Evolutionary conservation across 1,140 invertebrate species (phyloP), one percentile per base, ranked within the genome.

Genomic region (Papilio glaucus): DNA sequence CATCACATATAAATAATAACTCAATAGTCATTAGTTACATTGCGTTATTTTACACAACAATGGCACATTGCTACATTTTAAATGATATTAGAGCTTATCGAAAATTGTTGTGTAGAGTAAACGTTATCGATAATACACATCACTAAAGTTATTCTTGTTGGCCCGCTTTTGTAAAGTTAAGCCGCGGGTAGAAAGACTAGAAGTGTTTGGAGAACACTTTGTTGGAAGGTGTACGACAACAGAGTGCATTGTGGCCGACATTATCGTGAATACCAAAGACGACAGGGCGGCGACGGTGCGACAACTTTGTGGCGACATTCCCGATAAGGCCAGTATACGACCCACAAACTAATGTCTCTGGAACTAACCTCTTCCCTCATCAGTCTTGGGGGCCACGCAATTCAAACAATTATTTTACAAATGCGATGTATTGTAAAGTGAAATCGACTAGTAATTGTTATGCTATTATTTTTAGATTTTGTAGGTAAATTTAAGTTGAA

Each of bases 291-390:
- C 71, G 49, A 6, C 49, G 49, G 21, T 13, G 49, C 49, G 70
- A 65, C 74, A 88, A 89, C 84, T 89, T 90, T 78, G 79, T 80
- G 74, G 77, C 76, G 83, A 84, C 83, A 82, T 81, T 71, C 69
- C 78, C 81, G 87, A 89, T 90, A 90, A 89, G 85, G 76, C 72
- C 74, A 73, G 77, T 75, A 79, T 74, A 75, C 80, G 80, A 78
- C 75, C 81, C 77, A 78, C 82, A 86, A 85, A 88, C 80, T 86
- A 77, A 74, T 82, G 75, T 70, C 73, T 57, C 69, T 69, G 24
- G 72, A 73, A 71, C 71, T 73, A 65, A 73, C 72, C 72, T 76
- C 71, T 68, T 71, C 73, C 41, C 71, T 75, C 77, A 78, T 78
- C 78, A 77, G 76, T 72, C 76, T 75, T 75, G 72, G 74, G 62